Evolutionary conservation across 2,888 invertebrate species (phyloP).

Genomic region (Noctua janthina): DNA sequence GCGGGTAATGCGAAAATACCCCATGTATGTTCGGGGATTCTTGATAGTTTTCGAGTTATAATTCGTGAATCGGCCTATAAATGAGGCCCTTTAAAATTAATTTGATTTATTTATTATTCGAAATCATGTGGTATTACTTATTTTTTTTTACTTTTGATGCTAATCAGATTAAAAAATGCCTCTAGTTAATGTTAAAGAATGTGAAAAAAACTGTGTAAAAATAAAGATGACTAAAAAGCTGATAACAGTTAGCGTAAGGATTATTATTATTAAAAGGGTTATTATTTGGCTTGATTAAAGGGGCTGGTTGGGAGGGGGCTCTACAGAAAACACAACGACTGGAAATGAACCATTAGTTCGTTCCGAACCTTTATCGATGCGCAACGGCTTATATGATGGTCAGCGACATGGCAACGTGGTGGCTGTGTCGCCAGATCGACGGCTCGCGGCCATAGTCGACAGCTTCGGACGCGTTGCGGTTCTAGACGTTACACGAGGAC

Average conservation of each 20-base stretch:
- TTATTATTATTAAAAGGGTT: not conserved
- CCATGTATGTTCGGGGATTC: not conserved
- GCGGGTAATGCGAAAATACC: not conserved
- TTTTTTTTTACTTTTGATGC: not conserved
- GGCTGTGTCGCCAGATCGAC: constrained; percentile 94
- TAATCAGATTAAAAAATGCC: not conserved
- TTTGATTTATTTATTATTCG: not conserved
- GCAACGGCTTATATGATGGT: constrained; percentile 95
- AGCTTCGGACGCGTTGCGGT: constrained; percentile 96
- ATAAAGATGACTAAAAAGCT: not conserved
- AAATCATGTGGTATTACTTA: not conserved
- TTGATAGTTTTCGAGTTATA: not conserved
- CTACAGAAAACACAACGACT: constrained; percentile 76
- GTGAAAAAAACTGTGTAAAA: not conserved
- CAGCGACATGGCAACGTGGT: constrained; percentile 93
- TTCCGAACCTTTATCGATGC: constrained; percentile 93
- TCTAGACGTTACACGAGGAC: constrained; percentile 95
- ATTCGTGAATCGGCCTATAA: not conserved
- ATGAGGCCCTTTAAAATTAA: not conserved
- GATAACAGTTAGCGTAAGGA: not conserved
- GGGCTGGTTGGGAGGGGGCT: constrained; percentile 85
- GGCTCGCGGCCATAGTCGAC: constrained; percentile 95
- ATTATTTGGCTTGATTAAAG: constrained; percentile 71
- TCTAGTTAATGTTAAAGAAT: not conserved
- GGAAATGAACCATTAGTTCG: constrained; percentile 89